Percentiles rank a stretch among this genome's conserved stretches.
Evolutionary conservation across 2,797 vertebrate species (phyloP).

Genomic region (Rhynchotus rufescens): DNA sequence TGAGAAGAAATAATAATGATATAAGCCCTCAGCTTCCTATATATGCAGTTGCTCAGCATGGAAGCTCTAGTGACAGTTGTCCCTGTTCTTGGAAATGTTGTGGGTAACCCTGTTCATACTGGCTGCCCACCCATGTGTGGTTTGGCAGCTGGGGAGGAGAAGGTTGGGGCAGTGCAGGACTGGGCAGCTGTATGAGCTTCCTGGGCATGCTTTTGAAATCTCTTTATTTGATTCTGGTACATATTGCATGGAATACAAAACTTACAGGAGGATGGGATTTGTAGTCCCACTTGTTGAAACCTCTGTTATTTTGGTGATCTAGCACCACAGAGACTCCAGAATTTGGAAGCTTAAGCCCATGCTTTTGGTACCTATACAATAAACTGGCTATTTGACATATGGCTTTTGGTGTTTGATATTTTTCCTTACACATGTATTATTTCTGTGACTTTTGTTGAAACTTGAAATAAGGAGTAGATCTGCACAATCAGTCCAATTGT

Average conservation of each 20-base stretch:
- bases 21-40: neutral
- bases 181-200: neutral
- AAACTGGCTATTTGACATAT: neutral
- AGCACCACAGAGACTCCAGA: neutral
- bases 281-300: neutral
- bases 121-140: neutral
- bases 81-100: neutral
- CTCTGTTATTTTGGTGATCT: neutral
- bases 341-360: neutral
- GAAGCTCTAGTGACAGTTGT: neutral
- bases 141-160: neutral
- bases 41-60: neutral
- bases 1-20: neutral
- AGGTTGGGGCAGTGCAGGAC: neutral
- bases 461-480: neutral
- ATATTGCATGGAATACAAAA: neutral
- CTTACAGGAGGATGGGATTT: neutral
- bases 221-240: neutral
- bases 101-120: neutral
- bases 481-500: neutral
- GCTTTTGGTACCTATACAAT: neutral
- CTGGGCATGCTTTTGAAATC: neutral
- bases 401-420: neutral
- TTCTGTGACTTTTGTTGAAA: neutral
- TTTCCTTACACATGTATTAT: neutral